phyloP scores from a whole-genome alignment of 2,797 vertebrate genomes.

The Amniataba percoides region DNA sequence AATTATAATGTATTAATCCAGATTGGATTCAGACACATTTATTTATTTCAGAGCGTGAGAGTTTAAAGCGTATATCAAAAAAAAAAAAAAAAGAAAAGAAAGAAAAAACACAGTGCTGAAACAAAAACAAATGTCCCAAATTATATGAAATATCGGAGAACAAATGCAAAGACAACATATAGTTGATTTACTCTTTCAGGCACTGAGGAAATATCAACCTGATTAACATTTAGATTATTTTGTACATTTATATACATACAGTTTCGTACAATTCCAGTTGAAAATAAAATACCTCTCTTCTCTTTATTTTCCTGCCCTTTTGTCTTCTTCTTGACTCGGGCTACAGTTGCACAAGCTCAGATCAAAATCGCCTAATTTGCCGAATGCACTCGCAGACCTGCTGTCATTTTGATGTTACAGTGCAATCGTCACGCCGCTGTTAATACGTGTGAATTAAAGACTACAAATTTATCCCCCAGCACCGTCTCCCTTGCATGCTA shows the following conservation, averaged over 20 bases:
- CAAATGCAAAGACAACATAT: slow-evolving; percentile 39
- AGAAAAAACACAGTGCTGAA: not conserved
- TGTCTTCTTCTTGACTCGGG: slow-evolving; percentile 28
- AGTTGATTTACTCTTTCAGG: slow-evolving; percentile 31
- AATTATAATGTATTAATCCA: slow-evolving; percentile 84
- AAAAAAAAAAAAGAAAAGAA: slow-evolving; percentile 18
- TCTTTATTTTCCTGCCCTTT: slow-evolving; percentile 23
- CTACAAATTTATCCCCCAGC: slow-evolving; percentile 17
- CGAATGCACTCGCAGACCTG: slow-evolving; percentile 52
- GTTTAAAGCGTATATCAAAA: slow-evolving; percentile 69
- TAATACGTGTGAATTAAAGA: slow-evolving; percentile 41
- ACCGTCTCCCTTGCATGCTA: not conserved
- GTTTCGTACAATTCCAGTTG: slow-evolving; percentile 8
- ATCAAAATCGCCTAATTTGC: slow-evolving; percentile 58
- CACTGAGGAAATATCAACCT: not conserved
- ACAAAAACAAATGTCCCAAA: slow-evolving; percentile 66
- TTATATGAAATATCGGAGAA: slow-evolving; percentile 49
- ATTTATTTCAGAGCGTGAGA: slow-evolving; percentile 76
- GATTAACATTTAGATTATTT: slow-evolving; percentile 30
- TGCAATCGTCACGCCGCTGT: slow-evolving; percentile 42
- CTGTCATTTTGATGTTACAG: slow-evolving; percentile 49
- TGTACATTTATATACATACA: no score
- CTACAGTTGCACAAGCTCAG: slow-evolving; percentile 28
- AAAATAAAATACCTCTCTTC: slow-evolving; percentile 8
- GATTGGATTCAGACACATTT: slow-evolving; percentile 79